phyloP scores from a whole-genome alignment of 2,888 invertebrate genomes.

The Capitulum mitella region DNA sequence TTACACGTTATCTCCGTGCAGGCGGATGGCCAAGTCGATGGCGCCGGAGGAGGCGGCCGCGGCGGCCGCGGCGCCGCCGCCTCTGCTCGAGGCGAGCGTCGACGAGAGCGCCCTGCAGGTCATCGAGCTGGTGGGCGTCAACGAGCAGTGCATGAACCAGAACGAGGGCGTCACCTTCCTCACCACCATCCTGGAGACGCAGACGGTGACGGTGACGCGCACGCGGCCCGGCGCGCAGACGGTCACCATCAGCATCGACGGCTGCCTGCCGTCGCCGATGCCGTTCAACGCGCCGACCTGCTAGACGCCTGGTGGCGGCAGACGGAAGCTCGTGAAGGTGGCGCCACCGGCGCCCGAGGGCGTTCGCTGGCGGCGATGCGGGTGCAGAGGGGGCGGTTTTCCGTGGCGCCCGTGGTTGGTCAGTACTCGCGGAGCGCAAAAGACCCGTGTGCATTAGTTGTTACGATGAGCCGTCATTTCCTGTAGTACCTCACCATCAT shows the following conservation, averaged over 20 bases:
- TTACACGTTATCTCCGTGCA: no score
- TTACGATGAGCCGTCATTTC: background rate
- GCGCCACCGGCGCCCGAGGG: background rate
- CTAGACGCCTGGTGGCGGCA: background rate
- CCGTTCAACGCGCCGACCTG: slow-evolving; percentile 25
- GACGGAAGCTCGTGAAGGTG: background rate
- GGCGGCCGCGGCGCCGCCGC: no score
- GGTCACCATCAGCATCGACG: slow-evolving; percentile 21
- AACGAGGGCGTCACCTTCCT: slow-evolving; percentile 5
- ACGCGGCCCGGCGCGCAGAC: slow-evolving; percentile 17
- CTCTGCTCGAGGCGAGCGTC: background rate
- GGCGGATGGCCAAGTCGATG: background rate
- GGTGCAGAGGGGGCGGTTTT: background rate
- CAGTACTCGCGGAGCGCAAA: background rate
- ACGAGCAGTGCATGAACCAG: slow-evolving; percentile 19
- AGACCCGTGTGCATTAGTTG: background rate
- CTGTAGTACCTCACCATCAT: background rate
- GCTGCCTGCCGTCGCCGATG: slow-evolving; percentile 20
- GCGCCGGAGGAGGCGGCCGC: background rate
- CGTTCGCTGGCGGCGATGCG: background rate
- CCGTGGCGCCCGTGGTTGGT: background rate
- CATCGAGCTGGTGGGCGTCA: slow-evolving; percentile 2
- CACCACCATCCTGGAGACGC: background rate
- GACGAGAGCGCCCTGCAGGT: background rate
- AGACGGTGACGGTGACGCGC: slow-evolving; percentile 19